Base-by-base conservation (phyloP, 1,140 invertebrate genomes). In the Wasmannia auropunctata region DNA sequence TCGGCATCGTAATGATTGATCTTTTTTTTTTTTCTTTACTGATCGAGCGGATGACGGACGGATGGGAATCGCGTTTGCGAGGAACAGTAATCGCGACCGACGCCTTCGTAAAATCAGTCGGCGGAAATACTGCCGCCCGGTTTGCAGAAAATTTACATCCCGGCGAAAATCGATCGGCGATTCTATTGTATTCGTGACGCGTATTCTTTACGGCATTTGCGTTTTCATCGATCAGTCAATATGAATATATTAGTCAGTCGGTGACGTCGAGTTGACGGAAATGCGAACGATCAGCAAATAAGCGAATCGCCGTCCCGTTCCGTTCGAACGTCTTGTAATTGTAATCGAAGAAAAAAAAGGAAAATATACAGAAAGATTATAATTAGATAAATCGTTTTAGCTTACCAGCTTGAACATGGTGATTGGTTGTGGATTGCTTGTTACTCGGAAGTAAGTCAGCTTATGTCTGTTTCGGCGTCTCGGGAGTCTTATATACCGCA, bases 361-460 rank as follows among this genome's bases (percentile, higher is more conserved):
- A 22, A 22, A 67, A 31, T 14, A 40, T 1, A 25, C 10, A n/a
- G 37, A n/a, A 25, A 31, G 25, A 7, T 72, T 46, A 22, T n/a
- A 60, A 46, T 5, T 54, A 69, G 22, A 67, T 16, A n/a, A 70
- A 70, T 51, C 46, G 86, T 67, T 34, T 84, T 40, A 11, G 86
- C 95, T 95, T 94, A 95, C 95, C 95, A 95, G 88, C 94, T 95
- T 95, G 94, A 95, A 95, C 95, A 95, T 95, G 92, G 91, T 95
- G 94, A 92, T 89, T 87, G 65, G 51, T 90, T 91, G 90, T 86
- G 85, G 89, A 74, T 92, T 91, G 84, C 92, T 91, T 88, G 93
- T 92, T 93, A 93, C 94, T 92, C 81, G 93, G 85, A 92, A 92
- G 92, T 91, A 93, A 93, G 91, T 90, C 89, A 93, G 88, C 90